phyloP scores from a whole-genome alignment of 2,797 vertebrate genomes.

The Lophotriccus pileatus region DNA sequence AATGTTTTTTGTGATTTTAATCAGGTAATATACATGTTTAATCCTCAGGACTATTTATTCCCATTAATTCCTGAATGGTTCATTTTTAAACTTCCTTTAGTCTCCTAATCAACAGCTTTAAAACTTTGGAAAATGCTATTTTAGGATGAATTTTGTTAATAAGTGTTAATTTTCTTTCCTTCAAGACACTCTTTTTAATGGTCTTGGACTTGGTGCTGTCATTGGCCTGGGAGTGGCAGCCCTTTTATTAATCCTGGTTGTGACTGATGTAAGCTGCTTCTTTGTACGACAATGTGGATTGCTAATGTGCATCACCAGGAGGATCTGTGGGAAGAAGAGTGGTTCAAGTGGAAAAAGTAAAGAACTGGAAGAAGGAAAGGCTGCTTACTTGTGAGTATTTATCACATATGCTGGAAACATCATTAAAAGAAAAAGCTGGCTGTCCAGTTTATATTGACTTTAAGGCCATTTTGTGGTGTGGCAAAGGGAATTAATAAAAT shows the following conservation, averaged over 20 bases:
- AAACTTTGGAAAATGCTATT: neutral
- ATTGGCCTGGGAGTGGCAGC: slow-evolving; percentile 91
- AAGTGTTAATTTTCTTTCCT: slow-evolving; percentile 48
- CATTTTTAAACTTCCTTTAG: neutral
- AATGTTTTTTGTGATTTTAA: neutral
- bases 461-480: neutral
- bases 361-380: slow-evolving; percentile 97
- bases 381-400: slow-evolving; percentile 94
- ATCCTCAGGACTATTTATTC: neutral
- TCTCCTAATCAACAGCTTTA: neutral
- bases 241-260: slow-evolving; percentile 90
- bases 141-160: neutral
- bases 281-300: slow-evolving; percentile 95
- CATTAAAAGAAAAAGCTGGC: neutral
- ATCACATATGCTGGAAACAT: neutral
- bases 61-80: neutral
- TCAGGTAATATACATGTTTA: neutral
- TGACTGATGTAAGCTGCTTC: slow-evolving; percentile 96
- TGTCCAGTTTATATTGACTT: neutral
- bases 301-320: slow-evolving; percentile 95
- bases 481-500: neutral
- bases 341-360: slow-evolving; percentile 93
- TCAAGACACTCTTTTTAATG: slow-evolving; percentile 97
- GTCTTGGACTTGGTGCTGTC: slow-evolving; percentile 91
- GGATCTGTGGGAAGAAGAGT: slow-evolving; percentile 93